These are phyloP conservation scores for Chlorocebus sabaeus DNA, from an alignment of 2,113 vertebrate genomes.

Conservation along the genomic window DNA sequence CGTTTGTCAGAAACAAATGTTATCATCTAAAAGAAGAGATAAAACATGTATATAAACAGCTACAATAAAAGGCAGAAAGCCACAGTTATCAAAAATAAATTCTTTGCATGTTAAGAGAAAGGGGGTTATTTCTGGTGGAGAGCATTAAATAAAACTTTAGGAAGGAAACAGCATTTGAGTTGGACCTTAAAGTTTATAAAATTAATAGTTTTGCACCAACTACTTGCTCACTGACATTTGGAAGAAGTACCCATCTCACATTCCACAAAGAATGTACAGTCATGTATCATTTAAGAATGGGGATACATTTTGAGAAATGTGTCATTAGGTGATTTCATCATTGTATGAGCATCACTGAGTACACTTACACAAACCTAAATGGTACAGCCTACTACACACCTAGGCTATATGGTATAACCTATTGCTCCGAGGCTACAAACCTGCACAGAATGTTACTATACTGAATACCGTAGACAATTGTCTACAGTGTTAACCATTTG, in stretches of 20 bases:
- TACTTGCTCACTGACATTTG: neutral
- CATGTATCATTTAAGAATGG: neutral
- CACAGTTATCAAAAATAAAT: neutral
- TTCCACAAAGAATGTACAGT: neutral
- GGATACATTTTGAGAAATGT: neutral
- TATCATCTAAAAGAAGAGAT: neutral
- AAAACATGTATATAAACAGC: neutral
- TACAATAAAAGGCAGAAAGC: neutral
- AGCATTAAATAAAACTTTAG: neutral
- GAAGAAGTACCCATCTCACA: neutral
- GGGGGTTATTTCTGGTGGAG: neutral
- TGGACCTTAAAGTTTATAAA: neutral
- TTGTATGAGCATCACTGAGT: neutral
- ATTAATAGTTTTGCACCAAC: neutral
- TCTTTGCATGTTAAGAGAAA: conserved; percentile 19
- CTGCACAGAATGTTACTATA: neutral
- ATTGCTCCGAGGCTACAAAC: neutral
- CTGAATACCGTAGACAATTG: neutral
- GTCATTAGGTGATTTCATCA: neutral
- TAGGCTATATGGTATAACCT: neutral
- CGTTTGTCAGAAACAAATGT: neutral
- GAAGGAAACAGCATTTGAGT: neutral
- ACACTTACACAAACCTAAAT: neutral
- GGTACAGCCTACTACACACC: neutral
- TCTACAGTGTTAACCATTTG: neutral